phyloP scores from a whole-genome alignment of 2,113 vertebrate genomes.

The Hydropotes inermis region DNA sequence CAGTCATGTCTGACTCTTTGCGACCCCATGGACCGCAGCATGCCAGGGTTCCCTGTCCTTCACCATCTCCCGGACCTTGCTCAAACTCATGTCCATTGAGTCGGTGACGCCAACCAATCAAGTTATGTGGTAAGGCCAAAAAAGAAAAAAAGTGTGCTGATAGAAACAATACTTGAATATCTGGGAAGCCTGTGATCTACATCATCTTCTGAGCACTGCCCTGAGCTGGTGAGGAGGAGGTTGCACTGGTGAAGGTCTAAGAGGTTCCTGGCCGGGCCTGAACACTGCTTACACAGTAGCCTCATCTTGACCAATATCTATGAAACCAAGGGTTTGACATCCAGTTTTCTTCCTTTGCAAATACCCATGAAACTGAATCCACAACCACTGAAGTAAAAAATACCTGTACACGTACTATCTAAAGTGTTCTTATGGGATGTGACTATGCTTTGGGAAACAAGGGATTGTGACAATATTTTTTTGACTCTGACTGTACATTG shows the following conservation, averaged over 20 bases:
- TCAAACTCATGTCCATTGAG: neutral
- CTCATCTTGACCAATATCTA: neutral
- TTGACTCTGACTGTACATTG: neutral
- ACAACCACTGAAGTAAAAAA: neutral
- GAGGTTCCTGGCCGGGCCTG: neutral
- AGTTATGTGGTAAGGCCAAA: neutral
- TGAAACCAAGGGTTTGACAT: neutral
- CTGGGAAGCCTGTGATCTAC: neutral
- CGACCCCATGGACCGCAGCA: neutral
- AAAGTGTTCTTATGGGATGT: neutral
- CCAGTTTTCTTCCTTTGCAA: neutral
- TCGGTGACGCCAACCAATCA: neutral
- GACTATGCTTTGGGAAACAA: neutral
- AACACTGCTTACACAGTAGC: neutral
- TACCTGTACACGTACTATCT: neutral
- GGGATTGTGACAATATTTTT: neutral
- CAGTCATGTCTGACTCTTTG: neutral
- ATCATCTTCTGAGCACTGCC: neutral
- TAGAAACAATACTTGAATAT: neutral
- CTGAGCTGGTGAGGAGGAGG: neutral
- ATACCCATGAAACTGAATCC: neutral
- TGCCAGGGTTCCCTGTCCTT: neutral
- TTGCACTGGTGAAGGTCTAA: neutral
- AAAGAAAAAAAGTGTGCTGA: neutral
- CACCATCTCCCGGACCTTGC: neutral